Evolutionary conservation across 1,140 invertebrate genomes (phyloP).

Genomic region (Triops cancriformis): DNA sequence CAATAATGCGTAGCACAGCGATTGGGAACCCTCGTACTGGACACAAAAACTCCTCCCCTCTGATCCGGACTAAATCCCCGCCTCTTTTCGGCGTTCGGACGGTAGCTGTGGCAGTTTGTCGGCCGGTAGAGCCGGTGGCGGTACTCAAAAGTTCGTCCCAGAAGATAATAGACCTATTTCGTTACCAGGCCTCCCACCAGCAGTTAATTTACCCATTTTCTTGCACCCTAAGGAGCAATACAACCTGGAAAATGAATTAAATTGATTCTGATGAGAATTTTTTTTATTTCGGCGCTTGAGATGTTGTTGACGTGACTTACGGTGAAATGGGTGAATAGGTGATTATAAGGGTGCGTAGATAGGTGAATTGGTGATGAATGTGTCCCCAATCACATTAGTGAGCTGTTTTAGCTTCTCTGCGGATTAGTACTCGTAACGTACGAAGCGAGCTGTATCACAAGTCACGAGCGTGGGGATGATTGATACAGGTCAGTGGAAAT

Average conservation of each 20-base stretch:
- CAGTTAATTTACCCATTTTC: no score
- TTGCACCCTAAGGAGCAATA: not conserved
- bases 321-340: not conserved
- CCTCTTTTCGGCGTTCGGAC: slow-evolving; percentile 7
- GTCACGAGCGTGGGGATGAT: not conserved
- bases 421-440: not conserved
- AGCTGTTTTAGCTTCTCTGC: not conserved
- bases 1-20: not conserved
- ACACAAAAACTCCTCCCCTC: slow-evolving; percentile 5
- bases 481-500: not conserved
- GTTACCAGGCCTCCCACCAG: no score
- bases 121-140: not conserved
- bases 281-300: not conserved
- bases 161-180: not conserved
- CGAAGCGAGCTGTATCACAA: not conserved
- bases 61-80: not conserved
- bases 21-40: not conserved
- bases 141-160: not conserved
- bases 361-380: not conserved
- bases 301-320: not conserved
- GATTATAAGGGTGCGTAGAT: not conserved
- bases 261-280: not conserved
- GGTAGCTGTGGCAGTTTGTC: not conserved
- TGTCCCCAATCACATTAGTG: not conserved
- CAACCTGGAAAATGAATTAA: not conserved